Conservation (phyloP, 2,113 vertebrate species). For the Daphoenositta chrysoptera region DNA sequence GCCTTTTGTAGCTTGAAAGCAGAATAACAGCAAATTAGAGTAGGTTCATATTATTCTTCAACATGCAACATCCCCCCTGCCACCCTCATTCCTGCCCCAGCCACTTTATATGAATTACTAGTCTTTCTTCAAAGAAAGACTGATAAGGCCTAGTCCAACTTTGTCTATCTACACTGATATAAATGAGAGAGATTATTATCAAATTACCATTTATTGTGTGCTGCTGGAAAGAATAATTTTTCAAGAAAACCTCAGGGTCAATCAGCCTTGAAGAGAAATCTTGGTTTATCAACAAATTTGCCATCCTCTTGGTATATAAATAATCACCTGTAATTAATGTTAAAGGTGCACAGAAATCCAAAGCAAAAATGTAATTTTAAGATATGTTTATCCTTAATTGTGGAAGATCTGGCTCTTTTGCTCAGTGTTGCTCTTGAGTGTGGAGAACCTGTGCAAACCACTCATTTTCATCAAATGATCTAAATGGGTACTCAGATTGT, state of each 20-base stretch:
- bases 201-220: slow-evolving; percentile 24
- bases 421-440: not conserved
- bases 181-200: not conserved
- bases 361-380: not conserved
- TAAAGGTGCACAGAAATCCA: not conserved
- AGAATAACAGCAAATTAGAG: not conserved
- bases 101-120: not conserved
- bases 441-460: not conserved
- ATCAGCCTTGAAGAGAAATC: not conserved
- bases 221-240: not conserved
- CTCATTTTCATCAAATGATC: not conserved
- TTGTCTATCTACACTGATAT: not conserved
- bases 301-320: not conserved
- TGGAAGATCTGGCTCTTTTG: not conserved
- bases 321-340: not conserved
- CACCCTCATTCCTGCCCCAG: not conserved
- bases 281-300: not conserved
- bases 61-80: not conserved
- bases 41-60: not conserved
- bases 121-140: not conserved
- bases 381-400: not conserved
- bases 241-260: not conserved
- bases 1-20: not conserved
- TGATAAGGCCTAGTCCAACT: not conserved
- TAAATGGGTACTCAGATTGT: not conserved